Percentiles rank a stretch among this genome's conserved stretches.
phyloP scores from a whole-genome alignment of 2,113 vertebrate genomes.

The Rhabdomys dilectus region DNA sequence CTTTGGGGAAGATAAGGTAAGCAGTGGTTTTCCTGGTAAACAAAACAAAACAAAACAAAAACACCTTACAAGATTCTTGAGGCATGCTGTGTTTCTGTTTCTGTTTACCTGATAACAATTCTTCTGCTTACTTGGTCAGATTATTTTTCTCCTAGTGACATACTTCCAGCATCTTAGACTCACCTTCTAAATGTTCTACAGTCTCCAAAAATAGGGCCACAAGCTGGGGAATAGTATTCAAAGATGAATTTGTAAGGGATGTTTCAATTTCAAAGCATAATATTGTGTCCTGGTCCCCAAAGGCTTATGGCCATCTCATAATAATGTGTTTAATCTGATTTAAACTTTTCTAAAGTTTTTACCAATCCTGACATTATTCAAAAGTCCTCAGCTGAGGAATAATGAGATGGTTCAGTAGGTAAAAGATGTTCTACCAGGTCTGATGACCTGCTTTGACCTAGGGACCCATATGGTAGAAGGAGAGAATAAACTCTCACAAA shows the following conservation, averaged over 20 bases:
- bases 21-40: not conserved
- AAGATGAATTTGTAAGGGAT: not conserved
- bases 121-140: not conserved
- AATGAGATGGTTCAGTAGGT: not conserved
- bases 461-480: not conserved
- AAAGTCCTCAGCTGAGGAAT: not conserved
- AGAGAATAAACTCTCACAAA: not conserved
- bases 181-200: not conserved
- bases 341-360: not conserved
- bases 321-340: not conserved
- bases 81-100: not conserved
- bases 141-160: not conserved
- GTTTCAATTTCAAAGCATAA: not conserved
- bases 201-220: not conserved
- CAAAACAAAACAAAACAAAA: not conserved
- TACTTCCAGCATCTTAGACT: not conserved
- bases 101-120: not conserved
- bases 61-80: not conserved
- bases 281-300: not conserved
- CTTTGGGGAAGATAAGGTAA: not conserved
- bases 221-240: not conserved
- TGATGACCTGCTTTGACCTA: not conserved
- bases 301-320: not conserved
- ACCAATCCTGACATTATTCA: not conserved
- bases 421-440: not conserved